Evolutionary conservation across 2,797 vertebrate species (phyloP).

Genomic region (Garrulus glandarius): DNA sequence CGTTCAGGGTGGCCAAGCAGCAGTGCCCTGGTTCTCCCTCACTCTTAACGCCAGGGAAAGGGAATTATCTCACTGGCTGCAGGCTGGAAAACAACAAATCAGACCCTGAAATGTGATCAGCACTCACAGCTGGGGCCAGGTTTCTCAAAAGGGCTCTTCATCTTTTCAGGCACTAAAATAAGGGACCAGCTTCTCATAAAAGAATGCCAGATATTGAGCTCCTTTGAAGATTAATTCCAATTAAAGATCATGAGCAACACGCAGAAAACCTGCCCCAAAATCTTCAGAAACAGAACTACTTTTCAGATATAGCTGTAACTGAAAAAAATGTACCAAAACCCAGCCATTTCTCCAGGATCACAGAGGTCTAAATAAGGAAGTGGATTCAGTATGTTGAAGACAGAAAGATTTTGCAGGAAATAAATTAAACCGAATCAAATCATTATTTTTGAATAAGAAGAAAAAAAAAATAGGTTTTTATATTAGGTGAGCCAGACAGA

Average conservation of each 20-base stretch:
- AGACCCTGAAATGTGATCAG: not conserved
- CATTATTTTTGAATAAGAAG: not conserved
- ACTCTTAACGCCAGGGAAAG: not conserved
- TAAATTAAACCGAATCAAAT: conserved; percentile 12
- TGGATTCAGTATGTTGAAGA: not conserved
- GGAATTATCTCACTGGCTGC: not conserved
- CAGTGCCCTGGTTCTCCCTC: not conserved
- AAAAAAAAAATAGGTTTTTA: not conserved
- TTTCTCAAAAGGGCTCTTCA: not conserved
- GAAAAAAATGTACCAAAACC: not conserved
- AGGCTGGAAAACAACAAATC: not conserved
- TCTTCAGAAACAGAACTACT: not conserved
- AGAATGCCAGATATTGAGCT: not conserved
- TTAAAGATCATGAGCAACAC: not conserved
- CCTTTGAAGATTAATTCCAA: not conserved
- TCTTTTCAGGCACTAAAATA: not conserved
- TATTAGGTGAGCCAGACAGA: not conserved
- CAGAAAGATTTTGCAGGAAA: not conserved
- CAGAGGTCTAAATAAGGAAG: not conserved
- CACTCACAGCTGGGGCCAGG: not conserved
- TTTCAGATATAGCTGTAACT: not conserved
- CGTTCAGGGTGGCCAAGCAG: not conserved
- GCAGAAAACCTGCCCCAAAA: not conserved
- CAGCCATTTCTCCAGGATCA: not conserved
- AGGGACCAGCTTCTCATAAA: not conserved